phyloP scores from a whole-genome alignment of 2,113 vertebrate species.

The Nycticorax nycticorax region DNA sequence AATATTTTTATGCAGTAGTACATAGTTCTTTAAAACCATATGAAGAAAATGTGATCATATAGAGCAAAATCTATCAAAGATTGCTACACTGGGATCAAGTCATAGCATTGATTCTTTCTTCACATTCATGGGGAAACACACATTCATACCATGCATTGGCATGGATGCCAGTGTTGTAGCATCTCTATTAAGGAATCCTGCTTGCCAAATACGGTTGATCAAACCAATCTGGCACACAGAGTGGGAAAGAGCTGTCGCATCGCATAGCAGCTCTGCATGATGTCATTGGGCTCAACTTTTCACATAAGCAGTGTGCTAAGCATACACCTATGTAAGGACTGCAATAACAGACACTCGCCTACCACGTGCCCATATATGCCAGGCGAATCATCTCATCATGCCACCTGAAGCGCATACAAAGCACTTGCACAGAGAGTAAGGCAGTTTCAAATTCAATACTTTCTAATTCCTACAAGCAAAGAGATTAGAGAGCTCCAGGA shows the following conservation, averaged over 20 bases:
- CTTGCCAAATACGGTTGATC: background rate
- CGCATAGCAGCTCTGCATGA: background rate
- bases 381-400: background rate
- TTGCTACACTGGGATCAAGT: background rate
- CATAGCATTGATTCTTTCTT: background rate
- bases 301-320: background rate
- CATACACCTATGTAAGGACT: accelerated
- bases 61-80: background rate
- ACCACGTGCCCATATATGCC: background rate
- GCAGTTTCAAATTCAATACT: background rate
- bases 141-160: background rate
- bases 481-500: background rate
- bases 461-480: background rate
- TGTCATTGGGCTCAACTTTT: background rate
- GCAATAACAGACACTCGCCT: background rate
- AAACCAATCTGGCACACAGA: background rate
- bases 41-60: background rate
- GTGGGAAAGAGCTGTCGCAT: background rate
- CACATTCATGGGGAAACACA: background rate
- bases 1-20: background rate
- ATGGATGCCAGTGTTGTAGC: background rate
- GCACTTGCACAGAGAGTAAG: background rate
- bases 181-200: background rate
- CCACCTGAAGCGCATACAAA: background rate
- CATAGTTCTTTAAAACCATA: background rate